A percentile compares a stretch with the other conserved stretches of the same genome.
Conservation (phyloP, 92 coral and sea anemone genomes). For the Pocillopora grandis region DNA sequence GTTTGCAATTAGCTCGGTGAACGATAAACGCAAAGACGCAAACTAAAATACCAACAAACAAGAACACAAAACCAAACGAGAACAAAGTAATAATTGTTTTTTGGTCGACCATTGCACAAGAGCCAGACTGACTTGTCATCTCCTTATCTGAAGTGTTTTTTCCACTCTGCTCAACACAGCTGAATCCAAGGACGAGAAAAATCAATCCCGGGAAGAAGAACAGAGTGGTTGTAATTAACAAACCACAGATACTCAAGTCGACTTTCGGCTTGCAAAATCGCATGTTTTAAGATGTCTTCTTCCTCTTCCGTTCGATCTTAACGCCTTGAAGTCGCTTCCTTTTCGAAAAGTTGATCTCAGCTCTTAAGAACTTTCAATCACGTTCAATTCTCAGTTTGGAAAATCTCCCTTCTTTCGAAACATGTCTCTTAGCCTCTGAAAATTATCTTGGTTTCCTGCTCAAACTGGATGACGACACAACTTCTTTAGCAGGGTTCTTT, state of each 20-base stretch:
- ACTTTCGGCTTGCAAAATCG: constrained; percentile 8
- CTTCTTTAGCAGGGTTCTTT: not conserved
- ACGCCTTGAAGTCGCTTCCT: not conserved
- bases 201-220: constrained; percentile 11
- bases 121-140: not conserved
- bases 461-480: not conserved
- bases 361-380: not conserved
- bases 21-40: constrained; percentile 56
- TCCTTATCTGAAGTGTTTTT: not conserved
- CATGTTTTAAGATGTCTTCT: constrained; percentile 3
- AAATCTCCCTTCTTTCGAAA: not conserved
- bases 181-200: constrained; percentile 10
- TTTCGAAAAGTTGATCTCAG: not conserved
- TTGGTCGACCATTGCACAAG: constrained; percentile 41
- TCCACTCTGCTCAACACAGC: not conserved
- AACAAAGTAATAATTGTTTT: constrained; percentile 47
- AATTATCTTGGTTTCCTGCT: not conserved
- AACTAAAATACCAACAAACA: constrained; percentile 55
- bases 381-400: not conserved
- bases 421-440: not conserved
- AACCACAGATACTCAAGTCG: constrained; percentile 28
- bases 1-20: constrained; percentile 13
- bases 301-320: not conserved
- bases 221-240: constrained; percentile 9
- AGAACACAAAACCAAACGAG: constrained; percentile 54